Evolutionary conservation across 2,888 invertebrate genomes (phyloP).

Genomic region (Copidosoma aretas): DNA sequence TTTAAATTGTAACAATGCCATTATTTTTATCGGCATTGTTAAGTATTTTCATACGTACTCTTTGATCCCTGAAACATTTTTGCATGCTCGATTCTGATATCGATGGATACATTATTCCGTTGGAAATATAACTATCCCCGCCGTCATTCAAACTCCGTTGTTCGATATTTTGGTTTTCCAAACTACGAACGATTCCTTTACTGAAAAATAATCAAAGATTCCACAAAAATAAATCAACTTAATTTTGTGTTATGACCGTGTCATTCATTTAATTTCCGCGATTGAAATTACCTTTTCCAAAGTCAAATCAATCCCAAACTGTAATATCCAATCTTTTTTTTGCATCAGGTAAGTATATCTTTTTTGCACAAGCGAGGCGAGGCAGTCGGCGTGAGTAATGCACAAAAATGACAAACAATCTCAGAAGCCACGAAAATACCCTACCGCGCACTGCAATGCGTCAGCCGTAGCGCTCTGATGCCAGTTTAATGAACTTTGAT

Average conservation of each 20-base stretch:
- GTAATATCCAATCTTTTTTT: constrained; percentile 1
- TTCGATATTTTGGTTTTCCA: too few species aligned
- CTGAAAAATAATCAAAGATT: too few species aligned
- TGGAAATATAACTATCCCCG: too few species aligned
- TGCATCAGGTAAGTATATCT: constrained; percentile 28
- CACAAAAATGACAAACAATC: not conserved
- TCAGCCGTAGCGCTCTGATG: not conserved
- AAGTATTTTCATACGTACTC: too few species aligned
- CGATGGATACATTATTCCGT: too few species aligned
- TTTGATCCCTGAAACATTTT: too few species aligned
- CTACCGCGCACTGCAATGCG: not conserved
- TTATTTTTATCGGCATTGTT: too few species aligned
- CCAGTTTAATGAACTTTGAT: not conserved
- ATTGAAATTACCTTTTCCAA: not conserved
- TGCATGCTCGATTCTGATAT: too few species aligned
- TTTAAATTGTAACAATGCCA: too few species aligned
- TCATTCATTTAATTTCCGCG: too few species aligned
- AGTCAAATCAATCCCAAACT: not conserved
- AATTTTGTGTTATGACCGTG: too few species aligned
- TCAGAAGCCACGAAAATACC: not conserved
- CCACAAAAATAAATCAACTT: too few species aligned
- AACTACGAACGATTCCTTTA: not conserved
- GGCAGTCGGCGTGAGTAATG: constrained; percentile 7
- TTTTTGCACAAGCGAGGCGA: not conserved
- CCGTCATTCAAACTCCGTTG: not conserved